Conservation (phyloP, 2,797 vertebrate genomes). For the Oophaga sylvatica region DNA sequence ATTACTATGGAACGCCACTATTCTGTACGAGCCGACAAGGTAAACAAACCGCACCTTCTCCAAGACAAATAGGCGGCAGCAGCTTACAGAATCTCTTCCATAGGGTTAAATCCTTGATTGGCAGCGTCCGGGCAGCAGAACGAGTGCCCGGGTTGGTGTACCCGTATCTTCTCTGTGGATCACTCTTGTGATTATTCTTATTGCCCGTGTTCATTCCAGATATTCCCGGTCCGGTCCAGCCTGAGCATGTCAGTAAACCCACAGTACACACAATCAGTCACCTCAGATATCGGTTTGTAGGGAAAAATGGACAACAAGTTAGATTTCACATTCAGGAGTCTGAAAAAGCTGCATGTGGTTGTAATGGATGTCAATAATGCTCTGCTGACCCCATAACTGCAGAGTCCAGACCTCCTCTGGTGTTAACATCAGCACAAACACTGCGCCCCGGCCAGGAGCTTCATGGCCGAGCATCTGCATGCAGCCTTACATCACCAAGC, state of each 20-base stretch:
- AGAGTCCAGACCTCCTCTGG: no score
- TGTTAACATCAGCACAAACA: no score
- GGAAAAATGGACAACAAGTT: not conserved
- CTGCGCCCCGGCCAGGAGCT: no score
- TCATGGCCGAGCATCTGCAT: no score
- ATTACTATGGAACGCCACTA: slow-evolving; percentile 38
- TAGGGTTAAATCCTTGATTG: not conserved
- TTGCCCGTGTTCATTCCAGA: not conserved
- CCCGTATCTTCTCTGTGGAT: slow-evolving; percentile 30
- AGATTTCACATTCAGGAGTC: no score
- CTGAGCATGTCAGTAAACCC: not conserved
- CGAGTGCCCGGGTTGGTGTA: not conserved
- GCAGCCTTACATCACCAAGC: no score
- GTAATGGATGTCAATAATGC: no score
- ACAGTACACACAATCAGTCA: not conserved
- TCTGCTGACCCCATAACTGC: no score
- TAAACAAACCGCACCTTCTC: slow-evolving; percentile 56
- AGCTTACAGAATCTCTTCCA: not conserved
- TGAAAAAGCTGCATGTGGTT: no score
- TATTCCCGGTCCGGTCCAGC: not conserved
- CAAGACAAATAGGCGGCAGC: slow-evolving; percentile 28
- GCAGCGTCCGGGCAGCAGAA: not conserved
- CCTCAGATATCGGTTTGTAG: not conserved
- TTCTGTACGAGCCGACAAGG: slow-evolving; percentile 8
- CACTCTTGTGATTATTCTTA: not conserved